A percentile compares a stretch with the other conserved stretches of the same genome.
Conservation (phyloP, 2,113 vertebrate genomes). For the Pseudorhombus dupliciocellatus region DNA sequence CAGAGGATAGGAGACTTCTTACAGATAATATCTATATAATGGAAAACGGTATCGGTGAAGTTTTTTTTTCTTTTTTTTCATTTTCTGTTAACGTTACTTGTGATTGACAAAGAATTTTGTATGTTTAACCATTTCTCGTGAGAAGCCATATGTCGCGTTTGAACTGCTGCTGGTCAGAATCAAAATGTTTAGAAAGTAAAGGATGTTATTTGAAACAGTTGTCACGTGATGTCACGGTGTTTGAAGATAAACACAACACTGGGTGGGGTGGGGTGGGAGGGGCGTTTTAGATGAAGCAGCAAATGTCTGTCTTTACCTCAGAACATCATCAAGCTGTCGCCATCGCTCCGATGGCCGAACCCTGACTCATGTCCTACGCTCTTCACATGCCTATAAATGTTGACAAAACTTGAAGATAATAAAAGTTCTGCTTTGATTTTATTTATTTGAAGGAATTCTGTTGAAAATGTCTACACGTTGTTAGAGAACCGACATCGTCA, state of each 20-base stretch:
- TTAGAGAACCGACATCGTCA: slow-evolving; percentile 22
- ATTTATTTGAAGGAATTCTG: slow-evolving; percentile 9
- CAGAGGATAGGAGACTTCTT: slow-evolving; percentile 44
- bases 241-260: slow-evolving; percentile 20
- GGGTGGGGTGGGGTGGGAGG: too few species aligned
- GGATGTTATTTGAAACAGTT: slow-evolving; percentile 37
- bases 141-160: slow-evolving; percentile 69
- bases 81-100: slow-evolving; percentile 58
- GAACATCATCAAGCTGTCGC: slow-evolving; percentile 1
- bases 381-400: slow-evolving; percentile 36
- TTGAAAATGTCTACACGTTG: background rate
- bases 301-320: slow-evolving; percentile 22
- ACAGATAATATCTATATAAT: slow-evolving; percentile 56
- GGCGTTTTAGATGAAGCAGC: background rate
- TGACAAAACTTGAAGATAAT: slow-evolving; percentile 36
- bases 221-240: slow-evolving; percentile 31
- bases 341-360: slow-evolving; percentile 1
- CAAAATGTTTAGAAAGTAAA: slow-evolving; percentile 42
- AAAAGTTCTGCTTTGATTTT: slow-evolving; percentile 15
- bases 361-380: slow-evolving; percentile 1
- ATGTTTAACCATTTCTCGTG: slow-evolving; percentile 58
- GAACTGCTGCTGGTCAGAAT: slow-evolving; percentile 75
- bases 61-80: slow-evolving; percentile 29
- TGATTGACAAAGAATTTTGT: slow-evolving; percentile 67
- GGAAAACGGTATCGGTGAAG: slow-evolving; percentile 51